phyloP scores from a whole-genome alignment of 2,113 vertebrate species.

The Beaufortia kweichowensis region DNA sequence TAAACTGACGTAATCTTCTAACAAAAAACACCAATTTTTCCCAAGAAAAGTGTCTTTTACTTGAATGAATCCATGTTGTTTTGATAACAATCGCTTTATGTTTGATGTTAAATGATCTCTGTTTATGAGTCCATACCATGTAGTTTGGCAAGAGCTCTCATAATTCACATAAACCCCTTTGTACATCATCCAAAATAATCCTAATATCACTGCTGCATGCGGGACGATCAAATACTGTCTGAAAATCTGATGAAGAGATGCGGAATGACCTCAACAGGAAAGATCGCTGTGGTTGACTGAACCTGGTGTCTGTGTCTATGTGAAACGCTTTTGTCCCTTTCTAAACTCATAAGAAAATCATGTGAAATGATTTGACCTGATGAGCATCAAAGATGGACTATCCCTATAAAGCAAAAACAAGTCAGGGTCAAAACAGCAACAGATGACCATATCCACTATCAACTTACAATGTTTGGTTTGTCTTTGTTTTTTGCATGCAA shows the following conservation, averaged over 20 bases:
- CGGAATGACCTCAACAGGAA: slow-evolving; percentile 19
- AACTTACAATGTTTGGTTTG: too few relatives aligned
- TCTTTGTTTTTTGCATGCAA: too few relatives aligned
- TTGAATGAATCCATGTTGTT: too few relatives aligned
- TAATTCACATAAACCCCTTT: slow-evolving; percentile 6
- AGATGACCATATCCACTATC: too few relatives aligned
- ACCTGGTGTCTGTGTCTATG: not conserved
- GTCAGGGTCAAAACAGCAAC: not conserved
- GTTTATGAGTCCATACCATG: not conserved
- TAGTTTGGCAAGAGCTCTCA: slow-evolving; percentile 3
- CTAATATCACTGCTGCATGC: slow-evolving; percentile 22
- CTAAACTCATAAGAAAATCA: not conserved
- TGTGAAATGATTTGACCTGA: slow-evolving; percentile 19
- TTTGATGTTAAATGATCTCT: slow-evolving; percentile 5
- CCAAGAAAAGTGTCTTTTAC: too few relatives aligned
- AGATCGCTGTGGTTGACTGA: slow-evolving; percentile 32
- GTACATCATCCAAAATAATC: slow-evolving; percentile 14
- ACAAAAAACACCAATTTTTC: not conserved
- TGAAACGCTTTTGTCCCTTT: slow-evolving; percentile 2
- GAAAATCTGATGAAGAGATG: slow-evolving; percentile 15
- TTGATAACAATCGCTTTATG: not conserved
- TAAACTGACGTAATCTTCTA: not conserved
- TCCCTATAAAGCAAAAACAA: not conserved
- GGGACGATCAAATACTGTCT: slow-evolving; percentile 7
- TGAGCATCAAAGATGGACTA: not conserved